phyloP scores from a whole-genome alignment of 2,888 invertebrate species.

The Leptarthrus brevirostris region DNA sequence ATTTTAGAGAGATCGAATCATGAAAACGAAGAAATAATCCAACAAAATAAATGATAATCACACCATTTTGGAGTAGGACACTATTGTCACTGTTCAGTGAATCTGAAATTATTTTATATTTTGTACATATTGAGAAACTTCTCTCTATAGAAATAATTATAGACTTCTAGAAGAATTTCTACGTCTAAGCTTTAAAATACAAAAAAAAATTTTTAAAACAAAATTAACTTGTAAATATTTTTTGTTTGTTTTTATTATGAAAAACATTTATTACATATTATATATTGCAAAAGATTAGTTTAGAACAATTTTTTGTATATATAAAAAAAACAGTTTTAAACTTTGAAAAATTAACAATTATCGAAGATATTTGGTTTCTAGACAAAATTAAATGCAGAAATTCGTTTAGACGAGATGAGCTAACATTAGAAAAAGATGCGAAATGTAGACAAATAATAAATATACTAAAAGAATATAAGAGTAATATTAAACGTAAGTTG shows the following conservation, averaged over 20 bases:
- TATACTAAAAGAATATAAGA: slow-evolving; percentile 28
- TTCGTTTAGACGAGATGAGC: background rate
- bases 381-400: slow-evolving; percentile 16
- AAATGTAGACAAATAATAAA: slow-evolving; percentile 38
- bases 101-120: slow-evolving; percentile 2
- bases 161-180: slow-evolving; percentile 40
- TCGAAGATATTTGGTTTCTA: slow-evolving; percentile 39
- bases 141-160: slow-evolving; percentile 14
- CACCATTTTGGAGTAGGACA: background rate
- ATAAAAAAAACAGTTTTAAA: slow-evolving; percentile 4
- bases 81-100: background rate
- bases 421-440: slow-evolving; percentile 15
- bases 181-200: slow-evolving; percentile 35
- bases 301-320: slow-evolving; percentile 42
- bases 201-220: slow-evolving; percentile 15
- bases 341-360: slow-evolving; percentile 22
- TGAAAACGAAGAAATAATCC: background rate
- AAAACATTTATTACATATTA: slow-evolving; percentile 18
- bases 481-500: slow-evolving; percentile 1
- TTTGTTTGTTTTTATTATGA: slow-evolving; percentile 35
- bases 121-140: slow-evolving; percentile 22
- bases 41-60: background rate
- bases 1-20: background rate
- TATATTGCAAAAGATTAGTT: slow-evolving; percentile 18
- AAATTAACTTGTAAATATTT: slow-evolving; percentile 30